Percentiles rank a stretch among this genome's conserved stretches.
These are phyloP conservation scores for Volucella inanis DNA, from an alignment of 2,888 invertebrate genomes.

Conservation along the genomic window DNA sequence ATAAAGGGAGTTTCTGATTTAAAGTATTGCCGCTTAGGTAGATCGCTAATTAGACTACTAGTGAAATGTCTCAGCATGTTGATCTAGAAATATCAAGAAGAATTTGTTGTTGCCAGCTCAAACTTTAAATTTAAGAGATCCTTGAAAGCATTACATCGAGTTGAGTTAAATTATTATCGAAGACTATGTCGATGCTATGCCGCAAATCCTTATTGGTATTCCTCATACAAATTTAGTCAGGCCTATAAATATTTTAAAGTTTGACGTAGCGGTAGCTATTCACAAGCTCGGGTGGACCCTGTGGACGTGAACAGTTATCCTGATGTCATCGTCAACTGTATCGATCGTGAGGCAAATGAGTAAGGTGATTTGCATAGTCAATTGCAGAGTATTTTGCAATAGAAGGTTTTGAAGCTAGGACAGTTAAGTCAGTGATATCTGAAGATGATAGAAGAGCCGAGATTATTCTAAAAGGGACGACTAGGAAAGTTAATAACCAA, in stretches of 20 bases:
- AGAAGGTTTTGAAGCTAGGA: too few relatives aligned
- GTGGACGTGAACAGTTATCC: not conserved
- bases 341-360: too few relatives aligned
- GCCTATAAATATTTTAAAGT: conserved; percentile 19
- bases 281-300: conserved; percentile 31
- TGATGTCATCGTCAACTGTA: too few relatives aligned
- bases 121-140: too few relatives aligned
- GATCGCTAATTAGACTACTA: conserved; percentile 3
- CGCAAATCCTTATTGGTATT: conserved; percentile 38
- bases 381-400: too few relatives aligned
- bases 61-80: not conserved
- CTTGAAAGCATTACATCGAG: too few relatives aligned
- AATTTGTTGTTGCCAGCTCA: conserved; percentile 14
- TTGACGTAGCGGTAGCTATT: not conserved
- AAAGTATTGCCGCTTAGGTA: not conserved
- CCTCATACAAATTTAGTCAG: conserved; percentile 27
- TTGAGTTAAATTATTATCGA: conserved; percentile 30
- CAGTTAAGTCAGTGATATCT: too few relatives aligned
- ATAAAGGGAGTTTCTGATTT: not conserved
- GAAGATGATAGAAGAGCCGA: too few relatives aligned
- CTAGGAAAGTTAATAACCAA: too few relatives aligned
- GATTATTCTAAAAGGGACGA: too few relatives aligned
- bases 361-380: too few relatives aligned
- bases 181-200: conserved; percentile 33
- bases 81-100: not conserved